Evolutionary conservation across 2,888 invertebrate genomes (phyloP), one percentile per base, ranked within the genome.

Genomic region (Leptopterna dolabrata): DNA sequence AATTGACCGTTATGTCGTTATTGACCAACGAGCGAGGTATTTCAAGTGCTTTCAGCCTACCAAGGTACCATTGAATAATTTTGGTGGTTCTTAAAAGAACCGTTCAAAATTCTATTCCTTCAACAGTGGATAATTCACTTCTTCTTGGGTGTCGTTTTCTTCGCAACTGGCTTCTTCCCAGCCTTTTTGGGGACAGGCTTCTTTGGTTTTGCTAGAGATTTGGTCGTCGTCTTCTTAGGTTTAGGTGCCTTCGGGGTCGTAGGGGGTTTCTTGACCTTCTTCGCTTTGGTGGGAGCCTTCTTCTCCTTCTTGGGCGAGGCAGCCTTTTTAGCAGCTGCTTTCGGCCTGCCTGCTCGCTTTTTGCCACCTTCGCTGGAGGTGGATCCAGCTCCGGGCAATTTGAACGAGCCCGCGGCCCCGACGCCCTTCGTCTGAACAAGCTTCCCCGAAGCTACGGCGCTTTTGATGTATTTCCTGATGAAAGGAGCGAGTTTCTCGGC

Each of bases 381-480:
- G 63, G 19, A n/a, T n/a, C 78, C 78, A 24, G n/a, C n/a, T n/a
- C 78, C 78, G 36, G 87, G 76, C 43, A 89, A 83, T 76, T 87
- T 87, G 87, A 89, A 89, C 1, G 89, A 89, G 0, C 89, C 89
- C 14, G 88, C 82, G 27, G 89, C 89, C 0, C 89, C 89, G 19
- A 86, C 86, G n/a, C 89, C 89, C 87, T 89, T 89, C n/a, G 89
- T 86, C 73, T 89, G 89, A 16, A 86, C 36, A 16, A 89, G 84
- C n/a, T 80, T 85, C 0, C 89, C 89, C 41, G 90, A 90, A 0
- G 91, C 92, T n/a, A 95, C 93, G 27, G 94, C 94, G n/a, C 91
- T 91, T 91, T 94, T 94, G 88, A 95, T 90, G 89, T 93, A 94
- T 88, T 93, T 94, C 89, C 93, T 94, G 90, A 95, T 94, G 91